phyloP scores from a whole-genome alignment of 2,888 invertebrate genomes.

The Cheilosia vernalis region DNA sequence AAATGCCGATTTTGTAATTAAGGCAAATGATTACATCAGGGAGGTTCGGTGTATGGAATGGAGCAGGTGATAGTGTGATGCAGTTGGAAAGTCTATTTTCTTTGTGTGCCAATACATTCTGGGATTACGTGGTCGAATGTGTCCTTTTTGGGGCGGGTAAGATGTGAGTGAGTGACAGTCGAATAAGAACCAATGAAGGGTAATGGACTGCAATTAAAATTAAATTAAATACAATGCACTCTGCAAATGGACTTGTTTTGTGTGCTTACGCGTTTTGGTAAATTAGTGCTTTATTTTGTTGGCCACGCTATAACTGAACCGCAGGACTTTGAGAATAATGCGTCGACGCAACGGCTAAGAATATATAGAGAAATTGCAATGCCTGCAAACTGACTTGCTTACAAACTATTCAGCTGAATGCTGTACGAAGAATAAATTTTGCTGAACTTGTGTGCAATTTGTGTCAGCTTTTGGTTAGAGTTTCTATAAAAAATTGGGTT shows the following conservation, averaged over 20 bases:
- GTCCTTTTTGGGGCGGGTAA: background rate
- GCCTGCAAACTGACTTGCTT: no score
- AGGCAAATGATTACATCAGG: conserved; percentile 34
- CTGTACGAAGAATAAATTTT: no score
- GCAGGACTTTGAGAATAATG: no score
- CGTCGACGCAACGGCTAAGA: no score
- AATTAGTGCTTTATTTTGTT: no score
- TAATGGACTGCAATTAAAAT: conserved; percentile 5
- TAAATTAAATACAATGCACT: background rate
- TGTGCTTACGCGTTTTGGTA: background rate
- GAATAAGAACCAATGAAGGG: conserved; percentile 7
- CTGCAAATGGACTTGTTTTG: background rate
- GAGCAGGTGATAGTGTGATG: conserved; percentile 52
- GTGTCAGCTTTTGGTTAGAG: no score
- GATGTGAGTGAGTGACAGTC: conserved; percentile 16
- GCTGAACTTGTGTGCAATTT: no score
- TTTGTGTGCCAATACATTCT: background rate
- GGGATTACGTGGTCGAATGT: conserved; percentile 8
- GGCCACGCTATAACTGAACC: no score
- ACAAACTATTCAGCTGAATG: no score
- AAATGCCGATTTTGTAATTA: conserved; percentile 56
- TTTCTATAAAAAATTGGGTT: no score
- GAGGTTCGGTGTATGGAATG: background rate
- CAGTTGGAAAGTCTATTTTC: conserved; percentile 14
- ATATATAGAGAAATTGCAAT: no score